These are phyloP conservation scores for Yponomeuta sedellus DNA, from an alignment of 2,888 invertebrate genomes.

Conservation along the genomic window DNA sequence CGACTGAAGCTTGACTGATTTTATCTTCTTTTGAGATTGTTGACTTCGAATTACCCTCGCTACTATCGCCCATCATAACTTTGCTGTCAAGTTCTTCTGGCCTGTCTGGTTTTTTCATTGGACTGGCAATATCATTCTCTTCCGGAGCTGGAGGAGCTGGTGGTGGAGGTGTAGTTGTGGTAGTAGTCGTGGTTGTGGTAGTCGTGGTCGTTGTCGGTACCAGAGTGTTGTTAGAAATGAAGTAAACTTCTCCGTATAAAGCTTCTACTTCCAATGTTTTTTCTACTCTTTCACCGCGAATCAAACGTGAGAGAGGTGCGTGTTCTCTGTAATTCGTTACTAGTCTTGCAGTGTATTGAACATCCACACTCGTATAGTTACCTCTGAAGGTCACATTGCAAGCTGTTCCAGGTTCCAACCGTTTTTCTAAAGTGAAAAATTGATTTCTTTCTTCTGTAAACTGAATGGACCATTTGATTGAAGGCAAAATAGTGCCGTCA, in stretches of 20 bases:
- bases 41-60: conserved; percentile 44
- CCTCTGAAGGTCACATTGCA: conserved; percentile 88
- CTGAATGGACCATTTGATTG: conserved; percentile 83
- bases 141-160: conserved; percentile 71
- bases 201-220: conserved; percentile 86
- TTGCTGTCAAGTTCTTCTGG: conserved; percentile 44
- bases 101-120: conserved; percentile 42
- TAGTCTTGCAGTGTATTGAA: conserved; percentile 84
- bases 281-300: conserved; percentile 80
- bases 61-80: conserved; percentile 49
- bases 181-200: conserved; percentile 76
- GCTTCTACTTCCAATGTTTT: conserved; percentile 82
- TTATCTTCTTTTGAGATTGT: conserved; percentile 50
- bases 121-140: conserved; percentile 55
- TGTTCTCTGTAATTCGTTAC: conserved; percentile 81
- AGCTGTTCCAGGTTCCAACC: conserved; percentile 85
- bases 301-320: conserved; percentile 73
- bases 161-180: conserved; percentile 71
- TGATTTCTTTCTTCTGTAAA: conserved; percentile 73
- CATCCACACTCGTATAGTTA: conserved; percentile 83
- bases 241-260: conserved; percentile 86
- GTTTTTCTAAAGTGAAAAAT: conserved; percentile 77
- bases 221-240: conserved; percentile 82
- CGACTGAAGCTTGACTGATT: conserved; percentile 52
- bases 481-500: conserved; percentile 74